Evolutionary conservation across 2,888 invertebrate species (phyloP), one percentile per base, ranked within the genome.

Genomic region (Microctonus brassicae): DNA sequence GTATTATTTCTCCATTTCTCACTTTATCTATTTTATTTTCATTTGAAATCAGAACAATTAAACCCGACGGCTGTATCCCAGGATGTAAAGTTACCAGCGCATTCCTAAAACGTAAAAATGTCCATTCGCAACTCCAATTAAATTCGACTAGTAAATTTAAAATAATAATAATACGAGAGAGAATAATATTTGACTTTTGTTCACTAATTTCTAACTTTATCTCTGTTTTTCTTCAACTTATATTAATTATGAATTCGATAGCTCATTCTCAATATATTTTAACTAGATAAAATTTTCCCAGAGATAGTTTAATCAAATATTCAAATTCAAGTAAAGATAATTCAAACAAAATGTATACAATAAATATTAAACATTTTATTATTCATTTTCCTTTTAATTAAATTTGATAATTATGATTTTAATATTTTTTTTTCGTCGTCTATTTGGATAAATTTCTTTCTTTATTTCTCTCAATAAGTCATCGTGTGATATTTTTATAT

Each of bases 91-190:
- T 58, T 63, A 70, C 34, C 39, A 9, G 11, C 39, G 47, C 29
- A 29, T 24, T 36, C 55, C 17, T 22, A 10, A 39, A 36, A 24
- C 20, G n/a, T 6, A 47, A 9, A 7, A 47, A 17, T 47, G 20
- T 62, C 62, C 65, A 62, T 72, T 73, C 72, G 26, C 47, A 62
- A 66, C 76, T 74, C 74, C 75, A 78, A 79, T 78, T 76, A 79
- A 68, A 75, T 75, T 72, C 70, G 72, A 7, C 5, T 11, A 20
- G 20, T 36, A 34, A 61, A 53, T 64, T 67, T 73, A 74, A 73
- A 60, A 75, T 73, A 74, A 74, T 57, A 74, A 73, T 66, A 62
- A 67, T 55, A 39, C 61, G 71, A 55, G 55, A 66, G 47, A 39
- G 39, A 53, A 36, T 17, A n/a, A n/a, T n/a, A n/a, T n/a, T 17